Base-by-base conservation (phyloP, 2,888 invertebrate genomes). In the Diarsia mendica region DNA sequence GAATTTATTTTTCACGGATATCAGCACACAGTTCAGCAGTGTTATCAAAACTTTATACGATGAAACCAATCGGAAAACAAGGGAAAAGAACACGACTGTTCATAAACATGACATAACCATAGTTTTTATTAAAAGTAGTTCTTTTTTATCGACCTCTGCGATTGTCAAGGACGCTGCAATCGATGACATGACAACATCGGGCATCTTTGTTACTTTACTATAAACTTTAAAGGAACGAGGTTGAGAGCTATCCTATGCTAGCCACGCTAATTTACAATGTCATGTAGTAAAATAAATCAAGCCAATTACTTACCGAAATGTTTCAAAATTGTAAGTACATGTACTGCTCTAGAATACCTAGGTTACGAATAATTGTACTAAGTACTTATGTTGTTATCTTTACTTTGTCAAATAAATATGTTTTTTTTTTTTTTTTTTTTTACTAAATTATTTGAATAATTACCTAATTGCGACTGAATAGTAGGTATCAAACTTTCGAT, bases 81-180 rank as follows among this genome's bases (percentile, higher is more conserved):
- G 33, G 58, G 49, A 39, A 61, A 44, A 46, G 60, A 39, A 28
- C 75, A 28, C 75, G 75, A 53, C 2, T 23, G 33, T 46, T 33
- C 28, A 73, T 80, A 72, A 51, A 51, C 23, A 51, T 63, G 64
- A 77, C 28, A 49, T 77, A 75, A 60, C 39, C 63, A 74, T 51
- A 15, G 60, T 61, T 74, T 53, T 71, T 76, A 18, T 74, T 13
- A 48, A 60, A 53, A 69, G 51, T 51, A 18, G 28, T 33, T 60
- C n/a, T 80, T 76, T 72, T 46, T 11, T 33, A 60, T 51, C 53
- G 18, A 28, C 39, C 51, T 76, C 80, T 72, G 20, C 9, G 49
- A 72, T 53, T 48, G 46, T 39, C 48, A 74, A 81, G 76, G 81
- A 48, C 81, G 75, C 51, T 48, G 23, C 20, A 13, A 74, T n/a